Evolutionary conservation across 2,797 vertebrate species (phyloP).

Genomic region (Coracias cyanogaster): DNA sequence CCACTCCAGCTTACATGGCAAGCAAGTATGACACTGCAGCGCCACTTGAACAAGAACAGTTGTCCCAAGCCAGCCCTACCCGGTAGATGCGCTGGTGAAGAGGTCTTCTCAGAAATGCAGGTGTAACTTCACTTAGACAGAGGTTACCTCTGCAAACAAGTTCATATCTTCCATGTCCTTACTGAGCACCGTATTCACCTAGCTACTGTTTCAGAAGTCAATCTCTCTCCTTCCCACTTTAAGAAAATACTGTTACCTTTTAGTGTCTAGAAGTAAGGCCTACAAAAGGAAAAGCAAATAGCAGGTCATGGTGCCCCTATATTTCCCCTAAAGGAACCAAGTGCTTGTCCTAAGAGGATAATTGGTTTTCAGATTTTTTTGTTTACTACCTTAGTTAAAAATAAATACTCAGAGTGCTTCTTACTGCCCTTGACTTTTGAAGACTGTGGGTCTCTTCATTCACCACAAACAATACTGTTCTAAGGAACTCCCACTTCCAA

Average conservation of each 20-base stretch:
- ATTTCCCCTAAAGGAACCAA: not conserved
- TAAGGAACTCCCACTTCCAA: not conserved
- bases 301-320: not conserved
- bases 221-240: not conserved
- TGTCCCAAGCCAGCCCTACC: not conserved
- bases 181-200: not conserved
- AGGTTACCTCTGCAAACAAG: not conserved
- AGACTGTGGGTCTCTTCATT: not conserved
- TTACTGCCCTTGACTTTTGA: not conserved
- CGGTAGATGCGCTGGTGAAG: not conserved
- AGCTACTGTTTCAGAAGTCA: not conserved
- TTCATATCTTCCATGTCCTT: not conserved
- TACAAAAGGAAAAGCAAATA: not conserved
- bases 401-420: not conserved
- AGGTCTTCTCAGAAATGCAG: no score
- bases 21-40: not conserved
- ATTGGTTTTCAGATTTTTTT: not conserved
- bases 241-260: not conserved
- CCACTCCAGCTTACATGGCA: not conserved
- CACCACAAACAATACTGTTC: not conserved
- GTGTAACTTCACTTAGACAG: not conserved
- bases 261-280: not conserved
- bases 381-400: not conserved
- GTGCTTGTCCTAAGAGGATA: not conserved
- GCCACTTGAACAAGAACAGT: not conserved